Base-by-base conservation (phyloP, 2,888 invertebrate species). In the Epicampocera succincta region DNA sequence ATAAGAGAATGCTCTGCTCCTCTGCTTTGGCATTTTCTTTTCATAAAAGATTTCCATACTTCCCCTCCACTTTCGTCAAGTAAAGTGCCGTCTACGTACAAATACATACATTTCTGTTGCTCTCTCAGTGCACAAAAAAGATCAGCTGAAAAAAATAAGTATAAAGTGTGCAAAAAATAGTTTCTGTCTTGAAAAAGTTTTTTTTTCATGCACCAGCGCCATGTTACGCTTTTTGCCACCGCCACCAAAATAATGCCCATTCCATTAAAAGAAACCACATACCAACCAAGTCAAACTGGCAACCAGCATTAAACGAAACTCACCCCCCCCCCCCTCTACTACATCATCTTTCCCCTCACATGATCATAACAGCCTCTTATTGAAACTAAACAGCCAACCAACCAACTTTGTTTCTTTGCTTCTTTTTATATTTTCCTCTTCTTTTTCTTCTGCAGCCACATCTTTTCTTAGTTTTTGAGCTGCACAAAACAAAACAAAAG, bases 261-360 rank as follows among this genome's bases (percentile, higher is more conserved):
- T 61, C 25, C 58, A 72, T 54, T 15, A 11, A 33, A 17, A 42
- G 15, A 56, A 69, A 75, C 56, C 75, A 65, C 80, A 80, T 75
- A 74, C 69, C 61, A 76, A 29, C 44, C 61, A 76, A 69, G 61
- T 56, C 29, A 71, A 80, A 71, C 80, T 48, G n/a, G 56, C 74
- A 65, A 58, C 17, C 58, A 72, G 60, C 72, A 73, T 52, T 54
- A 60, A 29, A 40, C 15, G 4, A 38, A 25, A 54, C 15, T 56
- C 19, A 25, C 68, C 15, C 69, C 19, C 19, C 29, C 25, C 19
- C 40, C 29, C 12, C 8, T n/a, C n/a, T n/a, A n/a, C n/a, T n/a
- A n/a, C n/a, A n/a, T n/a, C 19, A 17, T 19, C 29, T 13, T 11
- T 25, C 15, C 40, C 33, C 42, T 12, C 25, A 38, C n/a, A 8